Base-by-base conservation (phyloP, 2,113 vertebrate species). In the Engraulis encrasicolus region DNA sequence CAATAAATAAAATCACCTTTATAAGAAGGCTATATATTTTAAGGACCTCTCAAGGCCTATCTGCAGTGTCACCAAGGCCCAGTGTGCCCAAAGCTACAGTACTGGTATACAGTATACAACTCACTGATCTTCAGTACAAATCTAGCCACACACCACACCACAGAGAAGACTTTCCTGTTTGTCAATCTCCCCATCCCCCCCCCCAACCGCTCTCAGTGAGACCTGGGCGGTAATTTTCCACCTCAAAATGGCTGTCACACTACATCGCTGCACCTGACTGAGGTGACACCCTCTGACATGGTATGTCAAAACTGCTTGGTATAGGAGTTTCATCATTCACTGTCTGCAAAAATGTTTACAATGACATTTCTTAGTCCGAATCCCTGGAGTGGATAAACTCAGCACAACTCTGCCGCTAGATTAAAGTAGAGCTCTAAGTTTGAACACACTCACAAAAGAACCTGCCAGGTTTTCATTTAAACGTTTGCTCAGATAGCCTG, bases 211-310 rank as follows among this genome's bases (percentile, higher is more conserved):
- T 0, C 66, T 74, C 66, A 17, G 0, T 34, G 66, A 74, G 31
- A 74, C 66, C 23, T 34, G 12, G 66, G 66, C 66, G 66, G 66
- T 74, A 74, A 14, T 74, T 74, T 74, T 74, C 66, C 66, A 74
- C 34, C 66, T 34, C 66, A 71, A 71, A 71, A 71, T 71, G 61
- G 61, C 61, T 71, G 7, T 71, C 61, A 34, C 61, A 4, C 27
- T 74, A 34, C 27, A 9, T 9, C 40, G 40, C 40, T 45, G 40
- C 9, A 45, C 27, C 11, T 34, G 7, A 31, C 15, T 27, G 27
- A 14, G 6, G 66, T 31, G 27, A 3, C 27, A 31, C 66, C 14
- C 27, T 74, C 2, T 31, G 17, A 11, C 5, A 23, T 23, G 23
- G n/a, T 23, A 23, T 11, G 6, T 7, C 58, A 9, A n/a, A 27